phyloP scores from a whole-genome alignment of 2,797 vertebrate species.

The Coregonus sp. region DNA sequence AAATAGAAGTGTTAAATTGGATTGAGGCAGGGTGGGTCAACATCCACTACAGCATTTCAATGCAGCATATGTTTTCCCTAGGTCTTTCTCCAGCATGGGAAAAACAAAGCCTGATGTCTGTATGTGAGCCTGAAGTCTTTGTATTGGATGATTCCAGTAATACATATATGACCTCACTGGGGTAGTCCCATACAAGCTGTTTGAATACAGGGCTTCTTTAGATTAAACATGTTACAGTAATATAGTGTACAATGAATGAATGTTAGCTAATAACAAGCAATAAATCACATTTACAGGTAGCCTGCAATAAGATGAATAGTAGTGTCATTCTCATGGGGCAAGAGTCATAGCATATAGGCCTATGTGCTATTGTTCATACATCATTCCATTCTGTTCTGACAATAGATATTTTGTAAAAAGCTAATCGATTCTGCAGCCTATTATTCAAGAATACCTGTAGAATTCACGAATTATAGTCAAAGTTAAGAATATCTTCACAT shows the following conservation, averaged over 20 bases:
- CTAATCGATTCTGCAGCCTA: not conserved
- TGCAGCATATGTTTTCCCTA: not conserved
- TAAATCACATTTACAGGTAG: constrained; percentile 28
- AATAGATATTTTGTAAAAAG: constrained; percentile 9
- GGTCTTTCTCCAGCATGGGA: not conserved
- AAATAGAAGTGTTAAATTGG: not conserved
- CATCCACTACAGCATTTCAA: not conserved
- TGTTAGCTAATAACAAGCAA: not conserved
- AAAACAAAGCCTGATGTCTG: not conserved
- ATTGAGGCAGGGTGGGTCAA: not conserved
- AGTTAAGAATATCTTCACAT: constrained; percentile 35
- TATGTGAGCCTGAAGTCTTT: not conserved
- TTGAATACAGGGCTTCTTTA: not conserved
- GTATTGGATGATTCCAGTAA: not conserved
- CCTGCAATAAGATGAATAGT: not conserved
- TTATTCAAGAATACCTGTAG: not conserved
- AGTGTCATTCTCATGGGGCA: constrained; percentile 1
- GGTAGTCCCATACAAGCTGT: not conserved
- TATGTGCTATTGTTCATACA: constrained; percentile 35
- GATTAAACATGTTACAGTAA: not conserved
- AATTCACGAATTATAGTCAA: not conserved
- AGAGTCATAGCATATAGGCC: constrained; percentile 14
- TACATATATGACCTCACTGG: not conserved
- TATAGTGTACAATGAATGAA: no score
- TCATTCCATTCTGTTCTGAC: constrained; percentile 28